These are phyloP conservation scores for Thaleichthys pacificus DNA, from an alignment of 2,797 vertebrate genomes.

Conservation along the genomic window DNA sequence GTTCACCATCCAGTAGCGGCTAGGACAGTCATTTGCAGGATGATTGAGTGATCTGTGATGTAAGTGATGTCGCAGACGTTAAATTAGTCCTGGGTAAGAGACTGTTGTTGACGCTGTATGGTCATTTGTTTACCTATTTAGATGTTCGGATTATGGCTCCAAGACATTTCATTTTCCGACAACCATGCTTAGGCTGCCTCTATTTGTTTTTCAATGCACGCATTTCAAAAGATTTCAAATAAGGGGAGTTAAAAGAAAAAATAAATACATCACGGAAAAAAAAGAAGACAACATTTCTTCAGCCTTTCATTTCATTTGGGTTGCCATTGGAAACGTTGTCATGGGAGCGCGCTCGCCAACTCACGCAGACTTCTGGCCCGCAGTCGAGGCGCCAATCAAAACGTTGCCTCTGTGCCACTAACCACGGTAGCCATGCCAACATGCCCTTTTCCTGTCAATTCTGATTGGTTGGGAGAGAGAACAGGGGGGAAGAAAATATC, in stretches of 20 bases:
- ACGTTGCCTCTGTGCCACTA: conserved; percentile 57
- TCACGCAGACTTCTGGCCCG: conserved; percentile 46
- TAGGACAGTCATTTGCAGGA: conserved; percentile 27
- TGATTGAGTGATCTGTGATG: conserved; percentile 57
- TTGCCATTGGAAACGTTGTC: conserved; percentile 37
- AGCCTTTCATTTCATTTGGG: conserved; percentile 22
- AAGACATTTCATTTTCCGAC: conserved; percentile 9
- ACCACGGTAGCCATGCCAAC: conserved; percentile 59
- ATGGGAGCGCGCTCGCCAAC: conserved; percentile 52
- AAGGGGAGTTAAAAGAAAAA: conserved; percentile 20
- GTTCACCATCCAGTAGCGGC: conserved; percentile 31
- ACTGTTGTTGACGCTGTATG: conserved; percentile 38
- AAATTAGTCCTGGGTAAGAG: conserved; percentile 25
- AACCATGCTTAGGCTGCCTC: background rate
- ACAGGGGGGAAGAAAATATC: conserved; percentile 30
- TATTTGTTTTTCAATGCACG: background rate
- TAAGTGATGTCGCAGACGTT: conserved; percentile 43
- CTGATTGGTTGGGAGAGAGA: conserved; percentile 39
- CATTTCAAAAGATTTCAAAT: conserved; percentile 28
- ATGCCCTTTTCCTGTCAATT: conserved; percentile 55
- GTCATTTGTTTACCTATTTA: conserved; percentile 51
- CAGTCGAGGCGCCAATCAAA: conserved; percentile 70
- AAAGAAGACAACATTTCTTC: background rate
- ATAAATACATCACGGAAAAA: conserved; percentile 20
- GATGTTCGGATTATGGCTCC: background rate